These are phyloP conservation scores for Diachasmimorpha longicaudata DNA, from an alignment of 1,140 invertebrate species.

Conservation along the genomic window DNA sequence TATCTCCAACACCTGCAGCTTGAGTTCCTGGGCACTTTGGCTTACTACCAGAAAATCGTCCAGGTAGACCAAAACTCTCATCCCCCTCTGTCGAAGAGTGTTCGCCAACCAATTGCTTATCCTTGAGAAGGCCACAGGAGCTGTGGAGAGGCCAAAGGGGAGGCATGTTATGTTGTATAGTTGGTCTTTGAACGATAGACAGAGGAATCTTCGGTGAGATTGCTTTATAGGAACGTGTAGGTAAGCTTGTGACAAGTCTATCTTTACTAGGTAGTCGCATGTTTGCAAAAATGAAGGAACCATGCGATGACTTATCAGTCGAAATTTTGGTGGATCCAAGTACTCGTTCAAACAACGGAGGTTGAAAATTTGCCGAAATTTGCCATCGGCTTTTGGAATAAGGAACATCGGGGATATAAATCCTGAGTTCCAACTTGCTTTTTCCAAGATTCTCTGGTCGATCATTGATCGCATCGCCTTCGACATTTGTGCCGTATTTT, in stretches of 20 bases:
- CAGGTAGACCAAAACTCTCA: constrained; percentile 26
- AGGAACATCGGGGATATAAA: constrained; percentile 36
- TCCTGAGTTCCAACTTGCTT: constrained; percentile 15
- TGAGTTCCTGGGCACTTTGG: constrained; percentile 26
- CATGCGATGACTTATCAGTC: constrained; percentile 25
- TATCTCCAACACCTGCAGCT: not conserved
- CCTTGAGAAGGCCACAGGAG: constrained; percentile 41
- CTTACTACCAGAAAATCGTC: constrained; percentile 21
- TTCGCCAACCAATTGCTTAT: constrained; percentile 35
- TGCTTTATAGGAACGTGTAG: constrained; percentile 13
- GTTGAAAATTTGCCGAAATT: constrained; percentile 30
- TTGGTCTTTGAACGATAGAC: constrained; percentile 25
- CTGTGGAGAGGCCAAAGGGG: constrained; percentile 43
- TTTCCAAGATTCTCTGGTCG: not conserved
- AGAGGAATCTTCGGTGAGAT: constrained; percentile 22
- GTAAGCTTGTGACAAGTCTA: constrained; percentile 22
- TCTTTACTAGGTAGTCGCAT: constrained; percentile 10
- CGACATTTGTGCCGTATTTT: constrained; percentile 15
- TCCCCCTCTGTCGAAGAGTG: constrained; percentile 20
- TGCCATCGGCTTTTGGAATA: constrained; percentile 20
- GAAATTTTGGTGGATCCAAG: constrained; percentile 25
- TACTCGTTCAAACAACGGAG: constrained; percentile 33
- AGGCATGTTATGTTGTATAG: constrained; percentile 44
- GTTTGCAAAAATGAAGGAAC: constrained; percentile 3
- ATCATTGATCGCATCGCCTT: constrained; percentile 9